phyloP scores from a whole-genome alignment of 2,113 vertebrate genomes.

The Vulpes lagopus region DNA sequence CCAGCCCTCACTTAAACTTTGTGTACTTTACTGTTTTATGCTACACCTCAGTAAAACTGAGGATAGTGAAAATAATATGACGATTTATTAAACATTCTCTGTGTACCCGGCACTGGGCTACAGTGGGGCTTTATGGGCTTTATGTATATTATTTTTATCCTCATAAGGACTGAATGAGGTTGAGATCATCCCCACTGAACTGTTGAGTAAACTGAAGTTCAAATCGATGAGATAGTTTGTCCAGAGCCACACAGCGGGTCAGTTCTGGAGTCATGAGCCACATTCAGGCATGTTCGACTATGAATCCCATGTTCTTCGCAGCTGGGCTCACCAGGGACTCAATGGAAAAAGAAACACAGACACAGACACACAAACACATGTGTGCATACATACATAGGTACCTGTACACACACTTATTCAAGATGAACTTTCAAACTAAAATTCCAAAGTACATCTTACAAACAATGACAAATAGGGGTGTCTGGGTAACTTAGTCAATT shows the following conservation, averaged over 20 bases:
- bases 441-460: background rate
- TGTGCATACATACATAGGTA: too few species aligned
- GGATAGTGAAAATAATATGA: background rate
- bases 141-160: background rate
- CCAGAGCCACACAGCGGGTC: background rate
- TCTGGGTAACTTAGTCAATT: too few species aligned
- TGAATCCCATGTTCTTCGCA: background rate
- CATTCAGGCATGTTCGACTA: background rate
- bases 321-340: background rate
- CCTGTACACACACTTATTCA: background rate
- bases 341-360: background rate
- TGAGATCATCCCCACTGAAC: background rate
- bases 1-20: background rate
- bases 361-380: background rate
- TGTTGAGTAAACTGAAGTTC: background rate
- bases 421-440: constrained; percentile 4
- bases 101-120: background rate
- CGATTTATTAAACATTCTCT: background rate
- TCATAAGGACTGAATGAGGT: background rate
- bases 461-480: background rate
- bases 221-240: background rate
- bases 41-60: background rate
- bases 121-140: background rate
- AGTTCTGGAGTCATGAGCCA: background rate
- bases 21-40: background rate